Base-by-base conservation (phyloP, 1,140 invertebrate species). In the Melipona quadrifasciata region DNA sequence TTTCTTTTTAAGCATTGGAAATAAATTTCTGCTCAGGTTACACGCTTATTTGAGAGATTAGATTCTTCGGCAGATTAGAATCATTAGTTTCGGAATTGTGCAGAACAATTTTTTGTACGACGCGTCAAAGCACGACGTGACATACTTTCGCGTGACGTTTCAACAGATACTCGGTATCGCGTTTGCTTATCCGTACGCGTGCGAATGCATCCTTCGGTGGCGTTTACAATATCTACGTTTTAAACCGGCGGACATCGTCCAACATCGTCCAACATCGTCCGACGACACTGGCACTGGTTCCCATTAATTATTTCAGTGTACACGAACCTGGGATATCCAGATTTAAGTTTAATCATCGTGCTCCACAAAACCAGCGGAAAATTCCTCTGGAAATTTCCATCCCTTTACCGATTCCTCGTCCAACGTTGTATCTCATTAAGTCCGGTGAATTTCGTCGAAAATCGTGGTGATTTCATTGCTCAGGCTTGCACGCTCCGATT, bases 101-200 rank as follows among this genome's bases (percentile, higher is more conserved):
- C 39, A 47, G 39, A 47, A 47, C 6, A 47, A 47, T 47, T 47
- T 47, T 47, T 47, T 47, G 6, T 6, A 47, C 39, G 39, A 47
- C 8, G 8, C 39, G 39, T 47, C 39, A 27, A 79, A 55, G 39
- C 27, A 47, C 31, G 51, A 5, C 27, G 61, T 47, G 65, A 65
- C 58, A 53, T 47, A 47, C 51, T 61, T 47, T 65, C 58, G 17
- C 61, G 21, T 78, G 47, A 64, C 68, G 64, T 55, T 78, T 79
- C 47, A 80, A n/a, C n/a, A 71, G 68, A 80, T 68, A 80, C 55
- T 51, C 21, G 31, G 21, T 80, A 72, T 80, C 53, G 11, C 53
- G 17, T 21, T 19, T 19, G 19, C 39, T 31, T 27, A 24, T 68
- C 51, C 14, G 77, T 57, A 51, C n/a, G 64, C 27, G 39, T 68